These are phyloP conservation scores for Physocephala rufipes DNA, from an alignment of 2,888 invertebrate genomes.

Conservation along the genomic window DNA sequence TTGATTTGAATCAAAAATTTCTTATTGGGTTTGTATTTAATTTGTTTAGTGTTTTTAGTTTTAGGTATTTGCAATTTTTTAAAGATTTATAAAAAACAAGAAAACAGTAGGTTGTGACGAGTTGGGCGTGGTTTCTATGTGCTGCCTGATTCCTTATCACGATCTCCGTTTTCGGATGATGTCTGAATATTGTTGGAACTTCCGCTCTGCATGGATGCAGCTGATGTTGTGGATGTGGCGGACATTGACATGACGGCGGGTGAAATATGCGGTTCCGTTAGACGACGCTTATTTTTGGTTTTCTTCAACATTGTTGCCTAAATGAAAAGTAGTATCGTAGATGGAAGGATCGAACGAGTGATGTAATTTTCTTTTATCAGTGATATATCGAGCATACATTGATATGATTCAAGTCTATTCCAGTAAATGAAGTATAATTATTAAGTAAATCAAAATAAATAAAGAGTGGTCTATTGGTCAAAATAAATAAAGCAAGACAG, in stretches of 20 bases:
- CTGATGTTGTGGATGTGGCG: conserved; percentile 50
- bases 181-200: conserved; percentile 50
- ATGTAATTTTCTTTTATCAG: background rate
- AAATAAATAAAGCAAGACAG: no score
- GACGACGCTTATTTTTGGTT: conserved; percentile 97
- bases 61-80: conserved; percentile 35
- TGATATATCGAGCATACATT: no score
- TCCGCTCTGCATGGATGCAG: conserved; percentile 48
- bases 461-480: no score
- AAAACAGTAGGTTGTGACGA: conserved; percentile 66
- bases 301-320: conserved; percentile 99
- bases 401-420: no score
- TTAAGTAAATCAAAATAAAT: no score
- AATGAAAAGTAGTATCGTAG: conserved; percentile 43
- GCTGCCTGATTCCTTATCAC: conserved; percentile 58
- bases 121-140: conserved; percentile 64
- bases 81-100: conserved; percentile 62
- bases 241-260: conserved; percentile 61
- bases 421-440: no score
- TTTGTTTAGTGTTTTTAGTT: conserved; percentile 13
- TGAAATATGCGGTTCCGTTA: conserved; percentile 82
- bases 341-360: background rate
- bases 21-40: background rate
- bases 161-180: conserved; percentile 62
- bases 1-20: conserved; percentile 13